These are phyloP conservation scores for Vicugna pacos DNA, from an alignment of 2,113 vertebrate genomes.

Conservation along the genomic window DNA sequence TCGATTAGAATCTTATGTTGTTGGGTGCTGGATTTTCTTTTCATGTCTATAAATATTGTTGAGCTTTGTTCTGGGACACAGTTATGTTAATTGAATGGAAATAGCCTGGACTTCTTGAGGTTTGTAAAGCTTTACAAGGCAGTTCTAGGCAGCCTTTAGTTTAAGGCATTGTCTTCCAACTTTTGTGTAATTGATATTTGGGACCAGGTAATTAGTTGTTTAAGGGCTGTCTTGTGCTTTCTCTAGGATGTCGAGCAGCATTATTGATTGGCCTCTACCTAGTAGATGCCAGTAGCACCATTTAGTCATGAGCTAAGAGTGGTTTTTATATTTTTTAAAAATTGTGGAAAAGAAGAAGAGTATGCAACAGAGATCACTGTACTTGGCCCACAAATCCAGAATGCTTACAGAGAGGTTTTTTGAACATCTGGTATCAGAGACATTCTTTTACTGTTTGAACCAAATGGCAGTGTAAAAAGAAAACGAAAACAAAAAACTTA, in stretches of 20 bases:
- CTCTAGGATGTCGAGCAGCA: neutral
- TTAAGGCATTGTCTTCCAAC: neutral
- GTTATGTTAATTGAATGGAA: neutral
- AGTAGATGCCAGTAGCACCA: neutral
- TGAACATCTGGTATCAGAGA: neutral
- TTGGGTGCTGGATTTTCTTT: neutral
- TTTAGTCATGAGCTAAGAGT: neutral
- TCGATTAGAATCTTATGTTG: neutral
- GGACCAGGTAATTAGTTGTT: neutral
- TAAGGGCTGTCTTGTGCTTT: neutral
- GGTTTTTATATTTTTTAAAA: conserved; percentile 8
- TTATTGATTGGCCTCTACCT: neutral
- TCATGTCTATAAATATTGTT: neutral
- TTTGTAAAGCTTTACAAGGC: neutral
- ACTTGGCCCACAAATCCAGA: neutral
- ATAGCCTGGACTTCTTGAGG: neutral
- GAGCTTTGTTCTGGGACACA: neutral
- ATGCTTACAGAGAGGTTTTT: conserved; percentile 23
- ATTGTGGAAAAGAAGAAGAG: neutral
- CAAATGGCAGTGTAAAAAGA: neutral
- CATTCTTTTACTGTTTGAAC: neutral
- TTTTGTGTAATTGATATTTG: neutral
- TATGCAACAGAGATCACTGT: neutral
- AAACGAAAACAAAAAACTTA: neutral
- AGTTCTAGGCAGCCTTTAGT: neutral